Evolutionary conservation across 2,113 vertebrate species (phyloP).

Genomic region (Progne subis): DNA sequence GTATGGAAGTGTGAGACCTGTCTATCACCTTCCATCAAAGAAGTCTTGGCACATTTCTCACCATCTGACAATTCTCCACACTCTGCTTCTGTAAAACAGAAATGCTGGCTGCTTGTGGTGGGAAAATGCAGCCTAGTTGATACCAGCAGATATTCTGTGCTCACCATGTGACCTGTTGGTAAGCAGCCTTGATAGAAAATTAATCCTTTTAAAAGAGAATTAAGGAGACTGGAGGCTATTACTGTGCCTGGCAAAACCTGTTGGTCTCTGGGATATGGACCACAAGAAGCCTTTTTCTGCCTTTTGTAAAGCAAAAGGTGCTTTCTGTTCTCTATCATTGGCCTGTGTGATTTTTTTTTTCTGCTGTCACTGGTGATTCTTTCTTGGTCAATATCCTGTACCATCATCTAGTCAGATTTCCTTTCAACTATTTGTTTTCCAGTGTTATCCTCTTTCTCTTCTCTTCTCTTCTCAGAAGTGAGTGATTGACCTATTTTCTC

Average conservation of each 20-base stretch:
- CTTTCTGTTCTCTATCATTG: background rate
- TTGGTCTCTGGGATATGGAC: background rate
- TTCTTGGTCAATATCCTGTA: background rate
- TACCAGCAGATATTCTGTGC: background rate
- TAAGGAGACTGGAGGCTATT: background rate
- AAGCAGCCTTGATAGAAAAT: background rate
- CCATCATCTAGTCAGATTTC: background rate
- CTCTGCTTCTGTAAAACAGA: background rate
- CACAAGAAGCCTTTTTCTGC: background rate
- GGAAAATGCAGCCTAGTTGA: background rate
- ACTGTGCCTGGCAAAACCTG: background rate
- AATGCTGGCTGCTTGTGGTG: background rate
- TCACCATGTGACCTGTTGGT: background rate
- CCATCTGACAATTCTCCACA: conserved; percentile 8
- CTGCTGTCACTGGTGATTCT: background rate
- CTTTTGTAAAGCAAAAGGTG: background rate
- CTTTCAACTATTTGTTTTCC: background rate
- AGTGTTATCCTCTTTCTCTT: background rate
- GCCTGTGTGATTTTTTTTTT: background rate
- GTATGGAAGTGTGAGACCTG: conserved; percentile 47
- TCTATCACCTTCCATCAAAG: conserved; percentile 45
- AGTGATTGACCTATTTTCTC: background rate
- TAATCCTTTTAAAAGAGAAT: background rate
- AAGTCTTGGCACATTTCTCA: conserved; percentile 4
- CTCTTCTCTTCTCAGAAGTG: background rate